These are phyloP conservation scores for Cricetomys ansorgei DNA, from an alignment of 2,113 vertebrate species.

Conservation along the genomic window DNA sequence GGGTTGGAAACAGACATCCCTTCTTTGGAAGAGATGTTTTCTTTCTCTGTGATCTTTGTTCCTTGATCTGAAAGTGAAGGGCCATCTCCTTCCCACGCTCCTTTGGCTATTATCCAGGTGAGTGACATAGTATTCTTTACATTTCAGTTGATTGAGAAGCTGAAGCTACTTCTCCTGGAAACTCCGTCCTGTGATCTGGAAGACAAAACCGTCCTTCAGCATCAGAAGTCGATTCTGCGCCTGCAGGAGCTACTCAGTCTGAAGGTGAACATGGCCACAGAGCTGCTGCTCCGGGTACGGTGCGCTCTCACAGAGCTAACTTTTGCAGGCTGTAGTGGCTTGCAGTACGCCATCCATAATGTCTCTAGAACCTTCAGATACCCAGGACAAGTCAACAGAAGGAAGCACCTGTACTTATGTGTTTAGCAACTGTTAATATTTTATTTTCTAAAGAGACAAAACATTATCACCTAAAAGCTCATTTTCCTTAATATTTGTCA, in stretches of 20 bases:
- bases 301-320: not conserved
- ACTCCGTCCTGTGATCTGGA: conserved; percentile 77
- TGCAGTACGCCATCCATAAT: not conserved
- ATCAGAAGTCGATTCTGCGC: conserved; percentile 85
- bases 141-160: conserved; percentile 90
- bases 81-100: not conserved
- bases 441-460: conserved; percentile 42
- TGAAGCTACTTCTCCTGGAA: conserved; percentile 89
- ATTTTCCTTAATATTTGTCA: conserved; percentile 7
- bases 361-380: not conserved
- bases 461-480: not conserved
- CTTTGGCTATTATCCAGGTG: not conserved
- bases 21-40: not conserved
- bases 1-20: not conserved
- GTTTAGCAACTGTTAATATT: not conserved
- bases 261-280: conserved; percentile 88
- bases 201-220: conserved; percentile 69
- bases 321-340: not conserved
- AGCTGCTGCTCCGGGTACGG: conserved; percentile 91
- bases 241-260: conserved; percentile 88
- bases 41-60: not conserved
- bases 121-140: not conserved
- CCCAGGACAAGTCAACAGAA: not conserved
- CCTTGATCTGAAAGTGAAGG: not conserved
- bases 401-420: not conserved